Evolutionary conservation across 2,888 invertebrate species (phyloP).

Genomic region (Altica lythri): DNA sequence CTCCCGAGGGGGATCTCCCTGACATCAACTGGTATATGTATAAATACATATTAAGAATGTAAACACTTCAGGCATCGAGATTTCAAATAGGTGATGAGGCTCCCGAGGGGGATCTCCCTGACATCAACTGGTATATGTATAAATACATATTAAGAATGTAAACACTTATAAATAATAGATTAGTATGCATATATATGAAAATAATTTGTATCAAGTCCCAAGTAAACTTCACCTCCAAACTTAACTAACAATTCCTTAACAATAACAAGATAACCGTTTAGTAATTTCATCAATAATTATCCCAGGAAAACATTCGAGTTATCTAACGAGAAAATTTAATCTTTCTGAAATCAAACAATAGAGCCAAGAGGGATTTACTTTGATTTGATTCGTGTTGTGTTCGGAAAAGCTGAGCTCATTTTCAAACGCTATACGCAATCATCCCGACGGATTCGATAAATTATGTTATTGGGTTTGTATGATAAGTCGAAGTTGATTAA

Average conservation of each 20-base stretch:
- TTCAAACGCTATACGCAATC: slow-evolving; percentile 22
- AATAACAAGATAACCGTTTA: slow-evolving; percentile 8
- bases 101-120: no score
- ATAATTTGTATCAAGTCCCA: neutral
- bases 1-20: no score
- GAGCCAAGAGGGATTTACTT: slow-evolving; percentile 26
- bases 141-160: no score
- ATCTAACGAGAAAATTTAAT: slow-evolving; percentile 27
- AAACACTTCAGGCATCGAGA: no score
- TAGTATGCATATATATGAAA: neutral
- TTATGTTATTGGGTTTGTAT: no score
- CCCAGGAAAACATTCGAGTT: slow-evolving; percentile 21
- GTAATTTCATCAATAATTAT: slow-evolving; percentile 21
- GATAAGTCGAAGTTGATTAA: no score
- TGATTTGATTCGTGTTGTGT: slow-evolving; percentile 27
- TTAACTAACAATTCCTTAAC: slow-evolving; percentile 6
- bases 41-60: no score
- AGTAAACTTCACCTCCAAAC: neutral
- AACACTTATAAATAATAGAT: neutral
- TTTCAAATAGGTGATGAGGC: no score
- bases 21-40: no score
- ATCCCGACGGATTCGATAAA: no score
- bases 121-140: no score
- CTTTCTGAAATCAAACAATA: slow-evolving; percentile 32
- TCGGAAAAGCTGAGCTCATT: slow-evolving; percentile 18